phyloP scores from a whole-genome alignment of 1,140 invertebrate genomes.

The Carposina sasakii region DNA sequence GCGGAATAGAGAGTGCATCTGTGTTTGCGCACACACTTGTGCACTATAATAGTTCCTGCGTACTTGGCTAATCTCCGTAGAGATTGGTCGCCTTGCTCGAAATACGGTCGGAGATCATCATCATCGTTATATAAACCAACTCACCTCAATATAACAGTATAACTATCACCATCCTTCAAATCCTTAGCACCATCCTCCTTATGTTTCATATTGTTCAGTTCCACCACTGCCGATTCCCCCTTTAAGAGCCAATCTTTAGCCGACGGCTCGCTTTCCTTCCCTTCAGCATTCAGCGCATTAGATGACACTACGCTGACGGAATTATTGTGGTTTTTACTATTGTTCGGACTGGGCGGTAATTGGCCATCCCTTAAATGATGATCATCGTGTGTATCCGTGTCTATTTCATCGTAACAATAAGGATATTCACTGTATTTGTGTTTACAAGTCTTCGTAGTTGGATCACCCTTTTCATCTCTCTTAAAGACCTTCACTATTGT shows the following conservation, averaged over 20 bases:
- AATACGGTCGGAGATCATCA: no score
- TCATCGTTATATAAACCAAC: slow-evolving; percentile 25
- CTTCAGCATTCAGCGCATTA: slow-evolving; percentile 52
- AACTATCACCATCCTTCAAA: slow-evolving; percentile 75
- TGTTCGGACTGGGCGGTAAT: slow-evolving; percentile 55
- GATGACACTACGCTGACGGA: slow-evolving; percentile 65
- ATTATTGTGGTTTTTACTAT: slow-evolving; percentile 54
- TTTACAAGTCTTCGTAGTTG: slow-evolving; percentile 81
- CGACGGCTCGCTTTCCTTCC: slow-evolving; percentile 55
- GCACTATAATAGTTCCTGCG: no score
- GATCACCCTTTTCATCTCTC: slow-evolving; percentile 68
- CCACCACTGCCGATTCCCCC: slow-evolving; percentile 47
- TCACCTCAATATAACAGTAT: slow-evolving; percentile 76
- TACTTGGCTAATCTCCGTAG: no score
- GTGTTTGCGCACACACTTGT: no score
- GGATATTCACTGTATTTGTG: slow-evolving; percentile 89
- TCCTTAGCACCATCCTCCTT: slow-evolving; percentile 61
- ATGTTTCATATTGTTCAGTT: slow-evolving; percentile 66
- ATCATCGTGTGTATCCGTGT: slow-evolving; percentile 78
- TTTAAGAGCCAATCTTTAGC: slow-evolving; percentile 66
- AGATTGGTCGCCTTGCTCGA: no score
- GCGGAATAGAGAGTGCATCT: no score
- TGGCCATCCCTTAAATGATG: slow-evolving; percentile 68
- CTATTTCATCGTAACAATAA: slow-evolving; percentile 88
- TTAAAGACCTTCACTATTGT: slow-evolving; percentile 62